phyloP scores from a whole-genome alignment of 2,888 invertebrate species.

The Cheilosia vernalis region DNA sequence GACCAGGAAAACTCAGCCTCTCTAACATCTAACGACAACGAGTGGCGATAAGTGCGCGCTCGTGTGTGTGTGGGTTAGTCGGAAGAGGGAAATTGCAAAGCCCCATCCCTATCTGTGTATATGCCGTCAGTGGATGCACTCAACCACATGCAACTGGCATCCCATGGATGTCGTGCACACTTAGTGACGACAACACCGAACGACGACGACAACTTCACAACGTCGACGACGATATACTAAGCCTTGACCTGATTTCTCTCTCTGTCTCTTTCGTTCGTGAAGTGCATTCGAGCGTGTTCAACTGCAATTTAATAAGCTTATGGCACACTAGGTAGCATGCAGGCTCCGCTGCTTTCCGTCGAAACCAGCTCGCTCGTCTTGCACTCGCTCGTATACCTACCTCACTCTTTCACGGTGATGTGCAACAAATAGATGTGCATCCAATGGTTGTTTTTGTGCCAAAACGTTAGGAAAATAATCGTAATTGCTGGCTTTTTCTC shows the following conservation, averaged over 20 bases:
- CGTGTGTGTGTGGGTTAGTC: constrained; percentile 38
- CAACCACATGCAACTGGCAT: constrained; percentile 68
- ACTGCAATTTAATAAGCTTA: constrained; percentile 75
- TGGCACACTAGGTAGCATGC: constrained; percentile 37
- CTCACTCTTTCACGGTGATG: constrained; percentile 34
- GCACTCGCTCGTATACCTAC: neutral
- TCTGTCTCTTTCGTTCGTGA: constrained; percentile 81
- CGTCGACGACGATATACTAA: constrained; percentile 77
- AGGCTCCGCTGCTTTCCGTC: constrained; percentile 33
- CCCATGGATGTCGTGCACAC: constrained; percentile 62
- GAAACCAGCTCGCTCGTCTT: constrained; percentile 7
- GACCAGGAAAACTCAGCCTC: constrained; percentile 42
- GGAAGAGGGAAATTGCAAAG: constrained; percentile 49
- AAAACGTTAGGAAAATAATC: constrained; percentile 52
- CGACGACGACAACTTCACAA: constrained; percentile 48
- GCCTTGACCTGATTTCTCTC: constrained; percentile 84
- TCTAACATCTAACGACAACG: constrained; percentile 48
- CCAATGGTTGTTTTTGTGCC: constrained; percentile 51
- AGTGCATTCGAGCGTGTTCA: constrained; percentile 74
- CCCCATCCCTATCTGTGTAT: constrained; percentile 27
- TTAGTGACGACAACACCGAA: constrained; percentile 62
- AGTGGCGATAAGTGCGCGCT: neutral
- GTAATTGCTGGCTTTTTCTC: constrained; percentile 22
- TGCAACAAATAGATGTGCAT: constrained; percentile 72
- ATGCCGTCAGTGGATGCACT: constrained; percentile 57